Evolutionary conservation across 2,113 vertebrate species (phyloP), one percentile per base, ranked within the genome.

Genomic region (Callaeas wilsoni): DNA sequence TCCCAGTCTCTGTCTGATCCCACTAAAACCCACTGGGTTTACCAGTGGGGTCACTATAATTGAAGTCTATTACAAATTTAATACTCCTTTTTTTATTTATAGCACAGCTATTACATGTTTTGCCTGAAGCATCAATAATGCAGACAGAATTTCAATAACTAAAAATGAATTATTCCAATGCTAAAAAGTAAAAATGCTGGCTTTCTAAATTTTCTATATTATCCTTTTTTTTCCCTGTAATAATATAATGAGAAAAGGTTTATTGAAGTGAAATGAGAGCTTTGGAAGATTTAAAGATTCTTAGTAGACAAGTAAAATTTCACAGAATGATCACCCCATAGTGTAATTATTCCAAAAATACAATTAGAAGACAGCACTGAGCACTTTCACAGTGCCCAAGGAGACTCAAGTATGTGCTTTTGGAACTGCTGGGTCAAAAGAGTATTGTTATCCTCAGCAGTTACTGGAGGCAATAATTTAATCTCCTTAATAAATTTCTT

Each of bases 381-480:
- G 49, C n/a, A 74, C n/a, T 85, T 84, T 46, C 44, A 46, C 37
- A 22, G 64, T 63, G 67, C 65, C 69, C 46, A 84, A 75, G 65
- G 84, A 87, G 65, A 84, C 60, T 81, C 5, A 27, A 9, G 71
- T 76, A 91, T 0, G 1, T 63, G 20, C 42, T 89, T 84, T 87
- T 60, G 64, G 68, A 93, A 52, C 39, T 56, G 21, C 35, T 78
- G 52, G 76, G 76, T 93, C 76, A 64, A 70, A 89, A 92, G 64
- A 59, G 19, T 70, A 78, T 70, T 74, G 68, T 78, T 78, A 90
- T 71, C 35, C 41, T 89, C 65, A 75, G 46, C 52, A 86, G 78
- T 89, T 87, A 70, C 83, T 87, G 44, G 17, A 87, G 64, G 73
- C 47, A 87, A 89, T 81, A 68, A 95, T 86, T 95, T 92, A 84